phyloP scores from a whole-genome alignment of 2,113 vertebrate genomes.

The Burhinus oedicnemus region DNA sequence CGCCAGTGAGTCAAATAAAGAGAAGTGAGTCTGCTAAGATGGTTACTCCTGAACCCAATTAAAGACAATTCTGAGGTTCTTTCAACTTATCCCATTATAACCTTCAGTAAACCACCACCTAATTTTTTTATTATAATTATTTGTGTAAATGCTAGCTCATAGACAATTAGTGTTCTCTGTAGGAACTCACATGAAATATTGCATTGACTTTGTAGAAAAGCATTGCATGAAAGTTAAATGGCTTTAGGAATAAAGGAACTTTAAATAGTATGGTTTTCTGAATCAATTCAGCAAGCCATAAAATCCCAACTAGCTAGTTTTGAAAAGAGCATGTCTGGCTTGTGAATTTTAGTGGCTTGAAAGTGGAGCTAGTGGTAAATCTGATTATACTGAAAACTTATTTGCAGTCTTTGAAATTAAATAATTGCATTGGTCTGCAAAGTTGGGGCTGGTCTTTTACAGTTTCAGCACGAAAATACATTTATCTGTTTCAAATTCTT shows the following conservation, averaged over 20 bases:
- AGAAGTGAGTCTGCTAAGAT: not conserved
- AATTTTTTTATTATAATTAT: slow-evolving; percentile 70
- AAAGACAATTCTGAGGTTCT: slow-evolving; percentile 47
- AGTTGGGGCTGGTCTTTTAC: not conserved
- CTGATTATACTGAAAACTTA: not conserved
- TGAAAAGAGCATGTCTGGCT: not conserved
- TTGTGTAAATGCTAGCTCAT: slow-evolving; percentile 37
- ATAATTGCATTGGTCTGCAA: not conserved
- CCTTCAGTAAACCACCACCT: slow-evolving; percentile 34
- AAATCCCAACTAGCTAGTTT: not conserved
- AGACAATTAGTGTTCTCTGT: slow-evolving; percentile 27
- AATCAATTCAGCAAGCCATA: not conserved
- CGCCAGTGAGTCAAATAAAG: not conserved
- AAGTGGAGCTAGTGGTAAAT: not conserved
- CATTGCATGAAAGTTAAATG: not conserved
- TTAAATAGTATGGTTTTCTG: not conserved
- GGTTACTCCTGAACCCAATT: slow-evolving; percentile 27
- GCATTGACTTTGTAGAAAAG: not conserved
- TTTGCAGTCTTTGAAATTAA: slow-evolving; percentile 1
- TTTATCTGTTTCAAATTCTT: not conserved
- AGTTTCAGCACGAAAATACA: not conserved
- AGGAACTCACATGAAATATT: slow-evolving; percentile 23
- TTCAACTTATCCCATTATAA: slow-evolving; percentile 54
- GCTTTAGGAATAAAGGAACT: slow-evolving; percentile 7
- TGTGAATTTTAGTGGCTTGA: not conserved